Conservation (phyloP, 2,113 vertebrate genomes). For the Clupea harengus region DNA sequence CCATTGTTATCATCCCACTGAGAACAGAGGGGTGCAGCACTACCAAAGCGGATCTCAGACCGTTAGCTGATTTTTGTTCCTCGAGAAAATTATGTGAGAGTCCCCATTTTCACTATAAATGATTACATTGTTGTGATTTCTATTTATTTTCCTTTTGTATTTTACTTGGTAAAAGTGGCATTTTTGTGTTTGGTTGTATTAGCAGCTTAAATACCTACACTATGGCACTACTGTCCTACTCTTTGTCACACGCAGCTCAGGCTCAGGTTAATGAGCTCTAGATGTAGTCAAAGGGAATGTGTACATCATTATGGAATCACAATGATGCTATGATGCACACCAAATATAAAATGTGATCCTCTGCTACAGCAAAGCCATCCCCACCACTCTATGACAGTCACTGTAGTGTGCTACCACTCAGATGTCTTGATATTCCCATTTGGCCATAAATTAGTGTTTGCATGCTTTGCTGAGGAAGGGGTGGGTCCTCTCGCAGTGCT, state of each 20-base stretch:
- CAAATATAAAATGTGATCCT: background rate
- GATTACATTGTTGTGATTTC: background rate
- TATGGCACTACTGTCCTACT: background rate
- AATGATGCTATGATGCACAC: background rate
- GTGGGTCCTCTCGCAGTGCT: background rate
- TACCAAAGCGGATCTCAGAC: no score
- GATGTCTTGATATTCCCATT: background rate
- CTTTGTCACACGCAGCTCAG: background rate
- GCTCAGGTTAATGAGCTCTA: background rate
- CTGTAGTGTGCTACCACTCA: background rate
- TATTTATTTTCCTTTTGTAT: no score
- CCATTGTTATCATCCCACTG: no score
- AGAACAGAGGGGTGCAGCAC: background rate
- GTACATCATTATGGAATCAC: background rate
- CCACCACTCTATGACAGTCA: background rate
- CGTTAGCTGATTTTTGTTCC: no score
- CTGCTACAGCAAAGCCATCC: background rate
- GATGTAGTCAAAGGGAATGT: background rate
- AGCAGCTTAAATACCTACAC: background rate
- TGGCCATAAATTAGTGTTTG: background rate
- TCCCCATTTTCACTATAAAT: no score
- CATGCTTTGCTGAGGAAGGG: background rate
- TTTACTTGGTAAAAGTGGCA: no score
- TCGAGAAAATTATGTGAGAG: no score
- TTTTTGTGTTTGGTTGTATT: background rate